A percentile compares a stretch with the other conserved stretches of the same genome.
Conservation (phyloP, 2,113 vertebrate genomes). For the Sylvilagus bachmani region DNA sequence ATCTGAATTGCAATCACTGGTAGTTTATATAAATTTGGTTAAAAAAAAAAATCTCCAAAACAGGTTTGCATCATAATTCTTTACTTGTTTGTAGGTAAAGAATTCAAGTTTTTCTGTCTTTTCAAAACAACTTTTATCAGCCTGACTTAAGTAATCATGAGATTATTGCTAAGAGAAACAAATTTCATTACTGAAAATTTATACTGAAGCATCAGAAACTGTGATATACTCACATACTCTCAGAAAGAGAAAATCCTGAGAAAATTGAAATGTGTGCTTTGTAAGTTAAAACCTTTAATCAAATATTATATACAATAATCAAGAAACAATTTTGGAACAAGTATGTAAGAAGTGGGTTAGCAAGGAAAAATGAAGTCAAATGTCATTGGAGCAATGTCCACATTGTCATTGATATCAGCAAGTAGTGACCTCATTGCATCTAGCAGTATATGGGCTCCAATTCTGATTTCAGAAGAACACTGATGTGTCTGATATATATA, state of each 20-base stretch:
- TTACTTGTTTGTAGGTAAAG: background rate
- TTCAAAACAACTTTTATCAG: background rate
- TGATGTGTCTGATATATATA: background rate
- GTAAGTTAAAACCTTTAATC: background rate
- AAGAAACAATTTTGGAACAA: background rate
- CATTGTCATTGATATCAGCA: background rate
- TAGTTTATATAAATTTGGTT: background rate
- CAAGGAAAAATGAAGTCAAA: background rate
- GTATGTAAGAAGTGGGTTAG: background rate
- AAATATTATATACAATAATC: background rate
- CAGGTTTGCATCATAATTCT: background rate
- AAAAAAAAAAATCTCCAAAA: background rate
- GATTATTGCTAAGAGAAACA: background rate
- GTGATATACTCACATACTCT: background rate
- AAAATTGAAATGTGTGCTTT: background rate
- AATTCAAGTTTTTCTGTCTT: background rate
- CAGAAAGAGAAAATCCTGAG: constrained; percentile 1
- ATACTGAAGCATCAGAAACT: background rate
- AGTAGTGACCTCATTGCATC: background rate
- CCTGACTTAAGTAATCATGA: background rate
- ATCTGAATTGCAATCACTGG: constrained; percentile 15
- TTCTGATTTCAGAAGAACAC: background rate
- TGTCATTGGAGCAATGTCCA: background rate
- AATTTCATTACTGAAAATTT: constrained; percentile 1
- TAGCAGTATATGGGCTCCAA: background rate